phyloP scores from a whole-genome alignment of 2,113 vertebrate species.

The Lepidothrix coronata region DNA sequence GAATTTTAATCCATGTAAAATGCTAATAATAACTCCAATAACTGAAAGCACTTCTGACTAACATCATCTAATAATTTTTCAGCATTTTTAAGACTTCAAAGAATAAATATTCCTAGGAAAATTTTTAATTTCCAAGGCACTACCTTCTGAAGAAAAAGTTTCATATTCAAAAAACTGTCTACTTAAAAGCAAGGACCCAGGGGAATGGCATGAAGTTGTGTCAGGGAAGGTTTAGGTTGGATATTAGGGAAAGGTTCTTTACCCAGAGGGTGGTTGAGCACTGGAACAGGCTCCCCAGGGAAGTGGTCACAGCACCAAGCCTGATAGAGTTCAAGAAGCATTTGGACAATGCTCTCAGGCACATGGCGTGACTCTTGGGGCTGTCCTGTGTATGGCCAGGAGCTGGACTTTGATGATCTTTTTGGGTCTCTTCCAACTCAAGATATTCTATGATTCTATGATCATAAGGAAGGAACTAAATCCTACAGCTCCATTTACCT shows the following conservation, averaged over 20 bases:
- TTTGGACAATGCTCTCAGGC: fast-evolving
- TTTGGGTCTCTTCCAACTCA: fast-evolving
- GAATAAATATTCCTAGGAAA: neutral
- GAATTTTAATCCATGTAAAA: neutral
- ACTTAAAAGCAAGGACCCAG: neutral
- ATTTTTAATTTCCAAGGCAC: neutral
- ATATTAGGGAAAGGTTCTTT: neutral
- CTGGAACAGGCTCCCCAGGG: neutral
- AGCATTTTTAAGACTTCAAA: neutral
- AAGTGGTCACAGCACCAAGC: neutral
- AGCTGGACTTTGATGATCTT: neutral
- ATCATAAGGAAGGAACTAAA: neutral
- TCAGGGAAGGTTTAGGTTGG: neutral
- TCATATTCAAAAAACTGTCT: neutral
- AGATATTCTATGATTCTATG: neutral
- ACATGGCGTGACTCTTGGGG: neutral
- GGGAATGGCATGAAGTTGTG: neutral
- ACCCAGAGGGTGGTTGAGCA: neutral
- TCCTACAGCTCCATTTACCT: neutral
- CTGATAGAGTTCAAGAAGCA: neutral
- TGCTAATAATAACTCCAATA: neutral
- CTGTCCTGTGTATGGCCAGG: neutral
- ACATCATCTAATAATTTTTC: neutral
- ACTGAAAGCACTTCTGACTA: neutral
- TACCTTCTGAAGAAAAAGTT: neutral